phyloP scores from a whole-genome alignment of 2,888 invertebrate species.

The Hymenopus coronatus region DNA sequence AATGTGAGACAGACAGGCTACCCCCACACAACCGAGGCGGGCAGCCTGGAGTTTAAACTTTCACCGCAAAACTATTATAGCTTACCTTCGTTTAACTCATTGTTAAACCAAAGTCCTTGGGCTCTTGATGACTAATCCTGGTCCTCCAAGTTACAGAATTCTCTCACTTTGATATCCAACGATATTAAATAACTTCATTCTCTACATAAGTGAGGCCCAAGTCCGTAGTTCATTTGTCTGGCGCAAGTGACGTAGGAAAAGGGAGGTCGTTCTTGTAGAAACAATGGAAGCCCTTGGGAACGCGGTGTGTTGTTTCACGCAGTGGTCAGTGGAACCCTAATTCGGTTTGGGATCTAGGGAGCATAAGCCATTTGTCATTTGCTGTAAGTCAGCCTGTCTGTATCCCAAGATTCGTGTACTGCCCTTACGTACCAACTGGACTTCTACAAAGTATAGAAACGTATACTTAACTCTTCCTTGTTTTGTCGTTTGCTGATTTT shows the following conservation, averaged over 20 bases:
- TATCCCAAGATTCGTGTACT: not conserved
- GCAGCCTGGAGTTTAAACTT: too few species aligned
- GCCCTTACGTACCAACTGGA: too few species aligned
- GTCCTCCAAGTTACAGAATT: too few species aligned
- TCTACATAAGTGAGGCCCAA: not conserved
- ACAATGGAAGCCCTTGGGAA: not conserved
- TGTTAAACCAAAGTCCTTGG: too few species aligned
- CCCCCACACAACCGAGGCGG: too few species aligned
- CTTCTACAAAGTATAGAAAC: not conserved
- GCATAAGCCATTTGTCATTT: not conserved
- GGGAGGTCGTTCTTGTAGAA: not conserved
- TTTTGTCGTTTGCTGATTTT: too few species aligned
- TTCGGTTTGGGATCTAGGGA: not conserved
- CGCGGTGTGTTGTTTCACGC: not conserved
- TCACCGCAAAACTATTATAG: too few species aligned
- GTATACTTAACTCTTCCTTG: not conserved
- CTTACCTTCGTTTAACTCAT: too few species aligned
- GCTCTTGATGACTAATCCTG: too few species aligned
- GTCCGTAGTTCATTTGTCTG: not conserved
- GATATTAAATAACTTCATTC: too few species aligned
- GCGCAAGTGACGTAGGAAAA: not conserved
- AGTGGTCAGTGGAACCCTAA: not conserved
- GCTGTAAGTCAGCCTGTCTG: not conserved
- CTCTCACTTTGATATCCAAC: too few species aligned
- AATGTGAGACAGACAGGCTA: too few species aligned